phyloP scores from a whole-genome alignment of 2,113 vertebrate species.

The Tauraco erythrolophus region DNA sequence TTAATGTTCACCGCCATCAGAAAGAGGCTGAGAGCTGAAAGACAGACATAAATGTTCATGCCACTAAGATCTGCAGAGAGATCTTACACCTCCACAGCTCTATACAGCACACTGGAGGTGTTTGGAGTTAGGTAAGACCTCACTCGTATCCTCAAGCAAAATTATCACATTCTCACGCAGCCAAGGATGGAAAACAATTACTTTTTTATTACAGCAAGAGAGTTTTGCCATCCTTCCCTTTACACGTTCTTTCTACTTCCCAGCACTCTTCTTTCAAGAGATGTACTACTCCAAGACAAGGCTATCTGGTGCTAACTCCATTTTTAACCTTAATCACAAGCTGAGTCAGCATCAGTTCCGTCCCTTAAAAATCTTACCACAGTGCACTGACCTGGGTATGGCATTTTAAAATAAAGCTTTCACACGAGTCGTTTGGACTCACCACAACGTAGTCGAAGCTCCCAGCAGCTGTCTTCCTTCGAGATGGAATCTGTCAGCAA shows the following conservation, averaged over 20 bases:
- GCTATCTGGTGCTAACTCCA: background rate
- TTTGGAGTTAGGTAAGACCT: background rate
- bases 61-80: background rate
- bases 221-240: background rate
- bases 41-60: background rate
- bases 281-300: background rate
- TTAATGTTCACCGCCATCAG: slow-evolving; percentile 99
- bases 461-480: slow-evolving; percentile 97
- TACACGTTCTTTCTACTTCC: background rate
- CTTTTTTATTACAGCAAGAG: background rate
- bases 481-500: slow-evolving; percentile 97
- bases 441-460: slow-evolving; percentile 95
- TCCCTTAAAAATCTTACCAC: background rate
- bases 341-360: background rate
- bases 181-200: background rate
- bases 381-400: rapidly evolving
- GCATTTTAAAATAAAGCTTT: background rate
- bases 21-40: slow-evolving; percentile 93
- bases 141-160: background rate
- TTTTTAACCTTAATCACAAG: background rate
- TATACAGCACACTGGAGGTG: rapidly evolving
- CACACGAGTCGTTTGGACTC: background rate
- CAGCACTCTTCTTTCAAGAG: background rate
- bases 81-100: background rate
- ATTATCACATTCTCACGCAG: background rate